Evolutionary conservation across 53 echinoderm and acorn worm species (phyloP).

Genomic region (Arbacia lixula): DNA sequence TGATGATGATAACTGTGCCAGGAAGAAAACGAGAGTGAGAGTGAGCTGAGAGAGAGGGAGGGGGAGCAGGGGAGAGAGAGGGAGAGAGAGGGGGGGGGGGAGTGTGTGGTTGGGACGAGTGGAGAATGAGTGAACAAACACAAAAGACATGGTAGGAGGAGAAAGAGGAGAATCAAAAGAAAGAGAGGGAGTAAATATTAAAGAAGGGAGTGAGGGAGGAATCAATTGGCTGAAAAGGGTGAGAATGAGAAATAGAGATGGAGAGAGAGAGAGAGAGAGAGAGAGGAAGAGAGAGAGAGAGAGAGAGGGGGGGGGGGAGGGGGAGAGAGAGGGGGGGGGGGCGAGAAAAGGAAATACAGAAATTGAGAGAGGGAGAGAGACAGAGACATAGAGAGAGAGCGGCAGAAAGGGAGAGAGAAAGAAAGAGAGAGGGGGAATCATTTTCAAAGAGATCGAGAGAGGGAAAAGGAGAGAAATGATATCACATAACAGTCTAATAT

Average conservation of each 20-base stretch:
- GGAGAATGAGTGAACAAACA: not conserved
- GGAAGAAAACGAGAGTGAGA: not conserved
- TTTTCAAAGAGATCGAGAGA: too few species aligned
- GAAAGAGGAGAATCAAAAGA: not conserved
- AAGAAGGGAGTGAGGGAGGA: not conserved
- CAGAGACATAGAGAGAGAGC: not conserved
- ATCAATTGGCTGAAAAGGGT: not conserved
- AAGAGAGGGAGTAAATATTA: not conserved
- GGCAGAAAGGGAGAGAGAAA: not conserved
- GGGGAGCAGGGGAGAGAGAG: not conserved
- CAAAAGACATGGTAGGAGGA: not conserved
- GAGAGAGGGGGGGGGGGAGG: too few species aligned
- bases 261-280: not conserved
- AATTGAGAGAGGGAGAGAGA: not conserved
- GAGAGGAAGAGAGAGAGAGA: not conserved
- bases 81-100: not conserved
- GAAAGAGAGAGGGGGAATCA: too few species aligned
- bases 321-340: not conserved
- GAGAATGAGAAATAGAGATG: not conserved
- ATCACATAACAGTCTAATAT: too few species aligned
- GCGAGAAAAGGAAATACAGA: not conserved
- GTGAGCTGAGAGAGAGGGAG: not conserved
- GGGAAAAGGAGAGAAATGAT: too few species aligned
- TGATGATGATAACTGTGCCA: too few species aligned
- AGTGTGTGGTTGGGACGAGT: not conserved